Evolutionary conservation across 2,888 invertebrate species (phyloP).

Genomic region (Venusia cambrica): DNA sequence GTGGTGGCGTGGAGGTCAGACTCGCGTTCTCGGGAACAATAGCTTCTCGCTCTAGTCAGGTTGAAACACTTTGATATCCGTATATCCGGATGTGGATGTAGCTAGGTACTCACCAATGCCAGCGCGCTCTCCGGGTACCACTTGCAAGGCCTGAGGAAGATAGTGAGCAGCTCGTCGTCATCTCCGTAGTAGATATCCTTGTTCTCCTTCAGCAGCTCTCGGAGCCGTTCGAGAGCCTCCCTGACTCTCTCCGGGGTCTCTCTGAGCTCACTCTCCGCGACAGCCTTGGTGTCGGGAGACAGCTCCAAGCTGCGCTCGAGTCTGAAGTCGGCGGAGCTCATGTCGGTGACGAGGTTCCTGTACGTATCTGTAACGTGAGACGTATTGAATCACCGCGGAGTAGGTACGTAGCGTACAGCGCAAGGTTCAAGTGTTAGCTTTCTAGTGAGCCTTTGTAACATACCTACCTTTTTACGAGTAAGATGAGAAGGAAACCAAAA

Average conservation of each 20-base stretch:
- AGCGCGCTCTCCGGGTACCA: constrained; percentile 91
- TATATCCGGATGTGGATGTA: no score
- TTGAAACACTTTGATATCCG: no score
- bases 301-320: constrained; percentile 82
- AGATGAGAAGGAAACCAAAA: no score
- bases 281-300: constrained; percentile 76
- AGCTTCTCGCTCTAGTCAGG: no score
- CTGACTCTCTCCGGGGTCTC: constrained; percentile 86
- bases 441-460: no score
- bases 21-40: no score
- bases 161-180: constrained; percentile 88
- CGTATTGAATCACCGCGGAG: no score
- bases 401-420: no score
- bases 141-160: constrained; percentile 90
- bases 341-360: constrained; percentile 45
- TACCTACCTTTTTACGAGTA: no score
- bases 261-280: constrained; percentile 84
- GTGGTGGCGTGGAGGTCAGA: no score
- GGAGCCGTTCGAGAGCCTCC: constrained; percentile 81
- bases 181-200: constrained; percentile 85
- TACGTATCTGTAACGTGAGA: no score
- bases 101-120: constrained; percentile 85
- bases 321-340: constrained; percentile 74
- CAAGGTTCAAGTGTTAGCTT: no score
- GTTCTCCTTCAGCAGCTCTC: constrained; percentile 84